Base-by-base conservation (phyloP, 2,888 invertebrate species). In the Oxycera nigricornis region DNA sequence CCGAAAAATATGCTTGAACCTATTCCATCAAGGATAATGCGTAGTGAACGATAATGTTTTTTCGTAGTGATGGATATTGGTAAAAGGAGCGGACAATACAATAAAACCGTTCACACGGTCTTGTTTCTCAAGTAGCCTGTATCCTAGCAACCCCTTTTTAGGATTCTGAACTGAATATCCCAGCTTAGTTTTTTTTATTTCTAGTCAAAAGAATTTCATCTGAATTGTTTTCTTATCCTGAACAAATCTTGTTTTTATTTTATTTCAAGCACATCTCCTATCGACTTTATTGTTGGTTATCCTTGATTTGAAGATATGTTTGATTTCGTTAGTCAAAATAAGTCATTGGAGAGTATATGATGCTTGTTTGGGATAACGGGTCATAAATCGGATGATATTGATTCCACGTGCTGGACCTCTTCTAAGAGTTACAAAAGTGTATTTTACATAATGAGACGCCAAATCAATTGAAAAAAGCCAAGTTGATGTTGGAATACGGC, bases 131-230 rank as follows among this genome's bases (percentile, higher is more conserved):
- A 41, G 22, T 30, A n/a, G n/a, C n/a, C 20, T 17, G 68, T 70
- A 52, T 30, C 70, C 70, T 70, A 70, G 70, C 70, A 70, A 70
- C 70, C 70, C 52, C 52, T 70, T 70, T 70, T 55, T 26, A 11
- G 70, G 35, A 31, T 52, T 24, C 41, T 67, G 52, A 17, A 31
- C 52, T 65, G 6, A 65, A 65, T 22, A 20, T 14, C 39, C 24
- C 11, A 11, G 22, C 65, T 65, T 41, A 41, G 24, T 17, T 7
- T 35, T 65, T 41, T 41, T 39, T 24, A 41, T 52, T 70, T 68
- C 55, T 31, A 17, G 24, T 50, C 24, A 7, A 70, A 24, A 65
- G n/a, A 26, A 65, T 41, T 65, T 65, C 41, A 62, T 31, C 26
- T 22, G 65, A 65, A 41, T 39, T 65, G 39, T 65, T 65, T 65